phyloP scores from a whole-genome alignment of 2,888 invertebrate genomes.

The Aspidiotus rigidus region DNA sequence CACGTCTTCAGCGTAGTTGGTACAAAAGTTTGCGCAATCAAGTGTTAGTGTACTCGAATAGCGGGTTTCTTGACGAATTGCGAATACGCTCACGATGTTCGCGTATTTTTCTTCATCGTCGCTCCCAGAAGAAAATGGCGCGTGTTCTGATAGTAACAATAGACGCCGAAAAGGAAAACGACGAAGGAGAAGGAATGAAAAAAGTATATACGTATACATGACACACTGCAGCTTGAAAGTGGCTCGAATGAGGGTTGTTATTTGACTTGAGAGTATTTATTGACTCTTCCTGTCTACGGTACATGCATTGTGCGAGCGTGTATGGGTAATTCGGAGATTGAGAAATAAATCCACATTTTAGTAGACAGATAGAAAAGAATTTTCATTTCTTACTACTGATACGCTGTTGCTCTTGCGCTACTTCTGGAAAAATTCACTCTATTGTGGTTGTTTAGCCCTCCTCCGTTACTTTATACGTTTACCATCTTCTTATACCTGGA shows the following conservation, averaged over 20 bases:
- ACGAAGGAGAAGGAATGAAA: conserved; percentile 1
- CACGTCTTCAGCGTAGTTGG: conserved; percentile 11
- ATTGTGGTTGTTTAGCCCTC: too few species aligned
- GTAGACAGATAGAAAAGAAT: conserved; percentile 32
- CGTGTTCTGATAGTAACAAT: background rate
- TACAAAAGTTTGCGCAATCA: conserved; percentile 8
- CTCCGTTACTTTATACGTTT: too few species aligned
- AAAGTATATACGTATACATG: background rate
- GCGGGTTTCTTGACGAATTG: conserved; percentile 6
- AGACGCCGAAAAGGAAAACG: background rate
- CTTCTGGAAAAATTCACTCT: too few species aligned
- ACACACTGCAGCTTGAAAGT: conserved; percentile 3
- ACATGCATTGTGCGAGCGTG: conserved; percentile 8
- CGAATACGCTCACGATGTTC: background rate
- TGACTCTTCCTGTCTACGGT: conserved; percentile 29
- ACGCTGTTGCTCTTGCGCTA: too few species aligned
- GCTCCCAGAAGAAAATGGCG: conserved; percentile 20
- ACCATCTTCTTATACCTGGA: too few species aligned
- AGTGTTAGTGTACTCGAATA: conserved; percentile 6
- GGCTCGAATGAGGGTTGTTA: conserved; percentile 27
- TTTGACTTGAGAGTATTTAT: conserved; percentile 31
- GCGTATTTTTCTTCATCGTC: too few species aligned
- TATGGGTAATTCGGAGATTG: conserved; percentile 21
- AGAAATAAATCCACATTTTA: conserved; percentile 32
- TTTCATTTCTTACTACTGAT: conserved; percentile 22